Percentiles rank a stretch among this genome's conserved stretches.
phyloP scores from a whole-genome alignment of 2,888 invertebrate species.

The Selenia dentaria region DNA sequence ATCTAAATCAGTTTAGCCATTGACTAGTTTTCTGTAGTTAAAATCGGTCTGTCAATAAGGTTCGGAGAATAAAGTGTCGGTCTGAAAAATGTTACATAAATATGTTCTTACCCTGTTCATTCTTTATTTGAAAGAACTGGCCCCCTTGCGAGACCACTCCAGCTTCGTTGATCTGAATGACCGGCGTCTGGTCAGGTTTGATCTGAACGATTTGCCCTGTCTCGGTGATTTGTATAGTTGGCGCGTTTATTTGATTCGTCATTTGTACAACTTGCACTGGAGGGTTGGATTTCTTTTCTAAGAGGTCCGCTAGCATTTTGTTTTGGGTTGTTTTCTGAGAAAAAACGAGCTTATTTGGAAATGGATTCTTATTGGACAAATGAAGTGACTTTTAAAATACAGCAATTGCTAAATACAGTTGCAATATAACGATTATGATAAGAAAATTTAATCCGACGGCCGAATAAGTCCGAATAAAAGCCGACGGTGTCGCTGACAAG shows the following conservation, averaged over 20 bases:
- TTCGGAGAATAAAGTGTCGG: too few species aligned
- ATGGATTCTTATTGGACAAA: too few species aligned
- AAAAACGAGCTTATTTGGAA: too few species aligned
- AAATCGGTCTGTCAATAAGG: too few species aligned
- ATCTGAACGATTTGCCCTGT: constrained; percentile 78
- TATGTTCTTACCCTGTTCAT: constrained; percentile 56
- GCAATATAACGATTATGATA: too few species aligned
- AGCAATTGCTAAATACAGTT: too few species aligned
- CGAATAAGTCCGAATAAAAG: too few species aligned
- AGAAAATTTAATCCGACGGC: too few species aligned
- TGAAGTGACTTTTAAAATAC: too few species aligned
- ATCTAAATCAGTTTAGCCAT: too few species aligned
- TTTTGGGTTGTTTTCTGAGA: constrained; percentile 80
- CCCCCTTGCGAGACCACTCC: constrained; percentile 52
- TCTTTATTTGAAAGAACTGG: constrained; percentile 74
- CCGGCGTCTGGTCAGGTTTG: constrained; percentile 59
- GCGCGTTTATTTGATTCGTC: constrained; percentile 70
- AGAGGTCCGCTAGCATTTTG: constrained; percentile 92
- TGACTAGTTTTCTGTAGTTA: too few species aligned
- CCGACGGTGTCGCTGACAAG: too few species aligned
- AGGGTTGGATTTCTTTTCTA: constrained; percentile 89
- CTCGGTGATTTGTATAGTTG: constrained; percentile 78
- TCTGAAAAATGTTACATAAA: background rate
- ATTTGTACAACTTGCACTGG: constrained; percentile 80
- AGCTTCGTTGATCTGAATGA: constrained; percentile 66